Conservation (phyloP, 2,797 vertebrate species). For the Artibeus lituratus region DNA sequence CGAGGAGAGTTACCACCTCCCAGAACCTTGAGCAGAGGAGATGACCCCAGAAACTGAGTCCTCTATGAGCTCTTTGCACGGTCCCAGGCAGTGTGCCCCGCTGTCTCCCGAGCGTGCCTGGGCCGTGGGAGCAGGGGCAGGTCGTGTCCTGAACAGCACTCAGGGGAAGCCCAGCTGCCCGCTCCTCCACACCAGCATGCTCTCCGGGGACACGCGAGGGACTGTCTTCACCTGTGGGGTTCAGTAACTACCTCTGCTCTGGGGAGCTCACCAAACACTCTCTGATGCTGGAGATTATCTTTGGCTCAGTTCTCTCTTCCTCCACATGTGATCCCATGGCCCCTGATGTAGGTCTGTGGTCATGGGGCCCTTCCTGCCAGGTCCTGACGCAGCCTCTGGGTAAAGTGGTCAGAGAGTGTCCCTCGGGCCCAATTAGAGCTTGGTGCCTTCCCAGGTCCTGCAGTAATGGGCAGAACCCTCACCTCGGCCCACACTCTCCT, state of each 20-base stretch:
- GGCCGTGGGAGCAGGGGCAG: too few relatives aligned
- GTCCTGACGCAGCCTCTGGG: neutral
- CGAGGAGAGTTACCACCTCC: neutral
- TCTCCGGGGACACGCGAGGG: neutral
- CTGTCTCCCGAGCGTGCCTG: neutral
- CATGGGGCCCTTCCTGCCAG: neutral
- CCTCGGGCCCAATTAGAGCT: neutral
- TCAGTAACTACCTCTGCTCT: neutral
- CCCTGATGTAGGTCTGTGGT: neutral
- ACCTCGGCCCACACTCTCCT: neutral
- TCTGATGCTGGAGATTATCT: neutral
- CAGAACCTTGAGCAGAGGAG: neutral
- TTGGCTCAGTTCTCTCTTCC: neutral
- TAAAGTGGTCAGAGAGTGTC: neutral
- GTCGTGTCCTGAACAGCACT: neutral
- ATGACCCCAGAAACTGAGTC: neutral
- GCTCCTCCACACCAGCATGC: accelerated
- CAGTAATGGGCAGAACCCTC: constrained; percentile 3
- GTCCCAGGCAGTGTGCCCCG: accelerated
- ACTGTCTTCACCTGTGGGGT: neutral
- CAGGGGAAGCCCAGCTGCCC: neutral
- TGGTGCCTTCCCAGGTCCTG: constrained; percentile 32
- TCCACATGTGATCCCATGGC: neutral
- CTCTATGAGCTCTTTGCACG: neutral
- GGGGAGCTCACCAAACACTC: neutral